Base-by-base conservation (phyloP, 2,797 vertebrate species). In the Leptoclinus maculatus region DNA sequence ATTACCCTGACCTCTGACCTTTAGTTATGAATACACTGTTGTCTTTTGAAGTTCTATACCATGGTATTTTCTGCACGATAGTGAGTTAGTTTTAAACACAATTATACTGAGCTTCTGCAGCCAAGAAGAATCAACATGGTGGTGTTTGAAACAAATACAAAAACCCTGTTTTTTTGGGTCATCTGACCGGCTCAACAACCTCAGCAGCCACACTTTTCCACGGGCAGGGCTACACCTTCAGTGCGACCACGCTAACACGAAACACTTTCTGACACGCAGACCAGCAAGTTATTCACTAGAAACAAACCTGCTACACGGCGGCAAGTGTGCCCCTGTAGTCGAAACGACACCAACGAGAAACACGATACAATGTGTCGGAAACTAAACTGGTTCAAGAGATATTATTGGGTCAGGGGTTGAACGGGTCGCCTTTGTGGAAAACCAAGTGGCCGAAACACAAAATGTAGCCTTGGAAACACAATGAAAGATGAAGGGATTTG, bases 401-500 rank as follows among this genome's bases (percentile, higher is more conserved):
- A 45, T 23, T 54, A 13, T 2, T 1, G 47, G 58, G 54, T 76
- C 79, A 59, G 32, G 29, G 43, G 23, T 4, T 58, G 14, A 80
- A 66, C 72, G n/a, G 32, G 73, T 45, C 29, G 78, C 54, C 69
- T 78, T 64, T 62, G 73, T 75, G 45, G 45, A 77, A 47, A 88
- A 79, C 70, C 76, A 34, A 70, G 64, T 74, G 74, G 49, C 66
- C 78, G 75, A 79, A 87, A 88, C 81, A 82, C 73, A 39, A 86
- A 83, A 76, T 59, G 80, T 68, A 71, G 89, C 67, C 70, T 74
- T 83, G 66, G 73, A 45, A 91, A 84, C 90, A 92, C 89, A 92
- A 91, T 90, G 93, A 91, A 34, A 90, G 82, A 86, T 79, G 93
- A 92, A 86, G 83, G 83, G 91, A 92, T 89, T 89, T 87, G 80